A percentile compares a stretch with the other conserved stretches of the same genome.
Conservation (phyloP, 2,113 vertebrate species). For the Chionodraco myersi region DNA sequence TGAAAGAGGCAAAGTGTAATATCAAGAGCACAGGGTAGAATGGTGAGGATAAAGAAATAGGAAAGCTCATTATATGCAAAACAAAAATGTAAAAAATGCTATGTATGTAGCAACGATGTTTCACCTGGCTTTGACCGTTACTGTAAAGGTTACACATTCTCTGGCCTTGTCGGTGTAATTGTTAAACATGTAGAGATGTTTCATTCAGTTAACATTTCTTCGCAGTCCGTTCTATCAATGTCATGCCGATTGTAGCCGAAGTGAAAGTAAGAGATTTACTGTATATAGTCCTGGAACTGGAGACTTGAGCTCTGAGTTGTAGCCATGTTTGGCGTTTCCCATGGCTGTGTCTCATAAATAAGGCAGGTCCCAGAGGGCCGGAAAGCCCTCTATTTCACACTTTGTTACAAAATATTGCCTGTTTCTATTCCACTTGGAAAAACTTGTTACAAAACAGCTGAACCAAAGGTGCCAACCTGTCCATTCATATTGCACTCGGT, state of each 20-base stretch:
- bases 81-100: neutral
- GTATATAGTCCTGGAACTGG: neutral
- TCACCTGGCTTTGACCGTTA: slow-evolving; percentile 1
- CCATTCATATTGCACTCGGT: slow-evolving; percentile 59
- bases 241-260: neutral
- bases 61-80: too few relatives aligned
- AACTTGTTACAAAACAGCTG: slow-evolving; percentile 65
- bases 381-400: slow-evolving; percentile 40
- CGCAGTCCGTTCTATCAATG: neutral
- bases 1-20: slow-evolving; percentile 7
- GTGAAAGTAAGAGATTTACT: neutral
- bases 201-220: neutral
- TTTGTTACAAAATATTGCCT: slow-evolving; percentile 58
- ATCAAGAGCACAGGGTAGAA: neutral
- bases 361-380: slow-evolving; percentile 40
- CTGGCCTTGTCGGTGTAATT: neutral
- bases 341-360: slow-evolving; percentile 62
- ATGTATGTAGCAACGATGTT: neutral
- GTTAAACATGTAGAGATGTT: neutral
- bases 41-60: neutral
- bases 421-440: slow-evolving; percentile 65
- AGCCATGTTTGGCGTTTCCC: slow-evolving; percentile 34
- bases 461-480: slow-evolving; percentile 53
- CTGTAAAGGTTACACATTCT: neutral
- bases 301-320: slow-evolving; percentile 34